Evolutionary conservation across 2,797 vertebrate genomes (phyloP).

Genomic region (Lacerta agilis): DNA sequence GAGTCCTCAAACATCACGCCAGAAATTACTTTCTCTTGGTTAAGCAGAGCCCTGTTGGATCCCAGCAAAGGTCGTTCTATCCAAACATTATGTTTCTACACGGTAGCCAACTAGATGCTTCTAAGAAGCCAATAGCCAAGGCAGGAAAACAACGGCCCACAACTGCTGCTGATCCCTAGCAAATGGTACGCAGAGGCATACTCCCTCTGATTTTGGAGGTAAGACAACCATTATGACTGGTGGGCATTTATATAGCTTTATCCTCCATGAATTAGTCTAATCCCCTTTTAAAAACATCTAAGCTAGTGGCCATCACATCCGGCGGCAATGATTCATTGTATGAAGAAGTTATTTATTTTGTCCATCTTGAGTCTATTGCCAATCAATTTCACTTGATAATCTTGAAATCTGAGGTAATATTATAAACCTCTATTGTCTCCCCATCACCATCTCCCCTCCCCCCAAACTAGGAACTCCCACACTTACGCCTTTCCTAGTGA

Average conservation of each 20-base stretch:
- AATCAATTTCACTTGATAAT: neutral
- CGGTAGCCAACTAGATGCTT: neutral
- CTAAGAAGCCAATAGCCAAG: neutral
- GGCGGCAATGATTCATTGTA: neutral
- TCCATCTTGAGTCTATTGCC: neutral
- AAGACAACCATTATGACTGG: neutral
- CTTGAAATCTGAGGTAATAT: neutral
- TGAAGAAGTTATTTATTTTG: neutral
- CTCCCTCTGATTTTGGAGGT: neutral
- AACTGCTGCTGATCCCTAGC: neutral
- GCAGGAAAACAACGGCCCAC: neutral
- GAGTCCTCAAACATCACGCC: neutral
- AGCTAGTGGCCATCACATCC: neutral
- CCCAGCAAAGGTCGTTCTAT: neutral
- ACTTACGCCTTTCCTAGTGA: neutral
- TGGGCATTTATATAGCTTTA: neutral
- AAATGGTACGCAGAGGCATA: neutral
- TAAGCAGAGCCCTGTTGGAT: neutral
- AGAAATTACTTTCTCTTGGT: too few species aligned
- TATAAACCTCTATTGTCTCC: neutral
- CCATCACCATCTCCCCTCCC: neutral
- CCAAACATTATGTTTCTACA: neutral
- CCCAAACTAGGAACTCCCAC: neutral
- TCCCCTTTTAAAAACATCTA: neutral
- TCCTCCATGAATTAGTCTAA: neutral